Evolutionary conservation across 2,113 vertebrate genomes (phyloP).

Genomic region (Grallaria varia): DNA sequence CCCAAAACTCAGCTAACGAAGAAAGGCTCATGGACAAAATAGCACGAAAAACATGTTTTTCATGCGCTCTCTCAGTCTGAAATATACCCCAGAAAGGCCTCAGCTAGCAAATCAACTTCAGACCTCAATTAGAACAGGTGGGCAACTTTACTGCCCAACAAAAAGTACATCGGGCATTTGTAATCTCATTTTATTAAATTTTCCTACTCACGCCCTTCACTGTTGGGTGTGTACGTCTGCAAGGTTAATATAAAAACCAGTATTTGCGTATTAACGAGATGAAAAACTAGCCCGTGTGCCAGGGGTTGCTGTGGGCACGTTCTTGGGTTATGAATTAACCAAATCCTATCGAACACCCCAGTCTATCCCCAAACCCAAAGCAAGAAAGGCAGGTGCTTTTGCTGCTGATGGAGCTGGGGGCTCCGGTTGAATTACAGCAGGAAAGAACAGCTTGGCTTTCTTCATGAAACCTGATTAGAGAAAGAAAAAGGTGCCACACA

Average conservation of each 20-base stretch:
- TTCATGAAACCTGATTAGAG: constrained; percentile 59
- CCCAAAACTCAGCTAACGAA: background rate
- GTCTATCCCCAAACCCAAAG: constrained; percentile 6
- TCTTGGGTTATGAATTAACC: constrained; percentile 64
- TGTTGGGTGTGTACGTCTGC: background rate
- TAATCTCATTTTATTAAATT: constrained; percentile 21
- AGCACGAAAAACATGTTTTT: background rate
- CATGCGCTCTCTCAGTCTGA: background rate
- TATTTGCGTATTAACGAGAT: background rate
- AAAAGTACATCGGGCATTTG: constrained; percentile 13
- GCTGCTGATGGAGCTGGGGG: background rate
- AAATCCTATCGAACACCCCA: constrained; percentile 2
- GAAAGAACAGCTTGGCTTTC: constrained; percentile 52
- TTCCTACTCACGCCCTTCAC: background rate
- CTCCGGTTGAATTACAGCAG: constrained; percentile 52
- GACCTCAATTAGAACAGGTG: background rate
- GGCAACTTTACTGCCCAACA: constrained; percentile 24
- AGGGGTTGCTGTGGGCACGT: constrained; percentile 58
- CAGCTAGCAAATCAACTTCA: constrained; percentile 18
- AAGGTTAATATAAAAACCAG: background rate
- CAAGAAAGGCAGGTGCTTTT: constrained; percentile 55
- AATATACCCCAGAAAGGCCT: background rate
- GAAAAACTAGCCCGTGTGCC: constrained; percentile 58
- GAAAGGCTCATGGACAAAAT: background rate
- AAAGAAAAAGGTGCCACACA: constrained; percentile 6